Evolutionary conservation across 2,888 invertebrate species (phyloP).

Genomic region (Melikaiella ostensackeni): DNA sequence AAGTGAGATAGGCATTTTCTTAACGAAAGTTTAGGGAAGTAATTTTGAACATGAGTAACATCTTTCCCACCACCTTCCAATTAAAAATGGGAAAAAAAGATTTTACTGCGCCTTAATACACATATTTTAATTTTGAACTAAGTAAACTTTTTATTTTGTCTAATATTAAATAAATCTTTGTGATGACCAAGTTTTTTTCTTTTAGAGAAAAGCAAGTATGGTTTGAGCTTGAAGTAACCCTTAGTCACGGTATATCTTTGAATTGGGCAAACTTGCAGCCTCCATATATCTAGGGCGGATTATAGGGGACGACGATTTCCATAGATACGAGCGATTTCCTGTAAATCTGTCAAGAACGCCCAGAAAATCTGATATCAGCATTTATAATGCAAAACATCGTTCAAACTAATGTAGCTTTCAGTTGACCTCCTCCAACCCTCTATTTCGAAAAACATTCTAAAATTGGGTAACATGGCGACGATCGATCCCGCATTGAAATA

Average conservation of each 20-base stretch:
- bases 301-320: constrained; percentile 49
- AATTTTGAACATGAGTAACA: no score
- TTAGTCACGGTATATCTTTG: not conserved
- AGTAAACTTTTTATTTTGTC: no score
- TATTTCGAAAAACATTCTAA: constrained; percentile 1
- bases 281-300: not conserved
- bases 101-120: no score
- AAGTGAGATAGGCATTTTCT: no score
- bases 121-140: no score
- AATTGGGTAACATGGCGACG: constrained; percentile 33
- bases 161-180: not conserved
- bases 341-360: constrained; percentile 44
- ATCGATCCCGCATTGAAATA: constrained; percentile 31
- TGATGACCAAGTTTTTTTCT: not conserved
- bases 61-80: no score
- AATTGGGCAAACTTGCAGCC: not conserved
- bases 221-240: not conserved
- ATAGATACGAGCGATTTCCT: constrained; percentile 51
- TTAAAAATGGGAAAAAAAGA: no score
- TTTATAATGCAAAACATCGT: constrained; percentile 30
- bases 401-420: constrained; percentile 22
- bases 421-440: not conserved
- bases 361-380: constrained; percentile 31
- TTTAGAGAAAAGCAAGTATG: not conserved
- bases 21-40: no score